Percentiles rank a stretch among this genome's conserved stretches.
Conservation (phyloP, 2,113 vertebrate species). For the Tricholaema leucomelas region DNA sequence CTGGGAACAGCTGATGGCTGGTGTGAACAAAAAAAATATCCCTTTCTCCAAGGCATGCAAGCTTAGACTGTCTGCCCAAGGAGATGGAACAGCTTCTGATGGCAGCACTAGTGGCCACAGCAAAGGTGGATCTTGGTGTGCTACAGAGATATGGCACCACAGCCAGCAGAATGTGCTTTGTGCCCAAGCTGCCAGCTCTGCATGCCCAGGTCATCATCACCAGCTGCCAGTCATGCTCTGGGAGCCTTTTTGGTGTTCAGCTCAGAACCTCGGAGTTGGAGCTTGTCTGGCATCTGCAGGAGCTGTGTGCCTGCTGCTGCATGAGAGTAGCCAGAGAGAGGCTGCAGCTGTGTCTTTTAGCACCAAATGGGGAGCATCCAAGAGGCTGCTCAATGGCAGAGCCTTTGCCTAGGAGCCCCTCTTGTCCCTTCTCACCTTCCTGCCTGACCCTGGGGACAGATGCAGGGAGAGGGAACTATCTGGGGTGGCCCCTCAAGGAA, state of each 20-base stretch:
- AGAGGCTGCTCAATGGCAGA: rapidly evolving
- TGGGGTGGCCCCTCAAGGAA: not conserved
- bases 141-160: not conserved
- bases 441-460: not conserved
- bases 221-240: not conserved
- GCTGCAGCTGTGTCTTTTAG: not conserved
- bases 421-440: not conserved
- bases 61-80: not conserved
- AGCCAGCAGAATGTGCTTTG: not conserved
- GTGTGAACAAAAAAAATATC: not conserved
- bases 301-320: rapidly evolving
- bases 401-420: not conserved
- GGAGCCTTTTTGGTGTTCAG: not conserved
- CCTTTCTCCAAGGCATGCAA: not conserved
- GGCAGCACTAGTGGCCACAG: not conserved
- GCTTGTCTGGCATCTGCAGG: not conserved
- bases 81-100: not conserved
- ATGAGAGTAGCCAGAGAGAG: not conserved
- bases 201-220: not conserved
- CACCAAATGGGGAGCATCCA: not conserved
- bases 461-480: not conserved
- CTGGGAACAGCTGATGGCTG: rapidly evolving
- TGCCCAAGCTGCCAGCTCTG: not conserved
- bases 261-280: not conserved
- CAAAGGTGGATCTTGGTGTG: not conserved